Conservation (phyloP, 2,888 invertebrate species). For the Phorcus lineatus region DNA sequence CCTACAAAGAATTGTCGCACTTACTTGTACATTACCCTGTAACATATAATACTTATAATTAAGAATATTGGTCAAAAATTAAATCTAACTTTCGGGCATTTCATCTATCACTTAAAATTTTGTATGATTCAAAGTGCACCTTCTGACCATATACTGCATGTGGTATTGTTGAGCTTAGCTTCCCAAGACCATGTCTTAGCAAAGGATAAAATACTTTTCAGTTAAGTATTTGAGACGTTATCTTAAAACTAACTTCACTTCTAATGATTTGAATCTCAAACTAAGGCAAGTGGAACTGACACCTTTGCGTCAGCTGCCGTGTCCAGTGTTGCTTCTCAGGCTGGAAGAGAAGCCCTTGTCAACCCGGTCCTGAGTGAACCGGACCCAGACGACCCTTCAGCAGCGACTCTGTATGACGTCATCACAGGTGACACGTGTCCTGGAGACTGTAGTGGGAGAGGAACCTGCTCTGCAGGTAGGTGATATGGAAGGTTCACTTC, state of each 20-base stretch:
- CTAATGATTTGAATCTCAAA: too few relatives aligned
- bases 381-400: neutral
- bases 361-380: neutral
- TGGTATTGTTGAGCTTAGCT: too few relatives aligned
- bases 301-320: neutral
- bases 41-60: too few relatives aligned
- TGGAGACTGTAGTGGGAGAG: neutral
- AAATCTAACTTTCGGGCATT: too few relatives aligned
- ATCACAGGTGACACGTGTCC: neutral
- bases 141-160: too few relatives aligned
- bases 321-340: neutral
- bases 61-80: too few relatives aligned
- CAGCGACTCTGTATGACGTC: neutral
- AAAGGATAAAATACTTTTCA: neutral
- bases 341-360: neutral
- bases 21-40: neutral
- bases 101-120: too few relatives aligned
- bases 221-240: neutral
- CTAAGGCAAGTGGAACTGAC: neutral
- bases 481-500: neutral
- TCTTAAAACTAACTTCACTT: too few relatives aligned
- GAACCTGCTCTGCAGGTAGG: neutral
- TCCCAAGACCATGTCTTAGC: too few relatives aligned
- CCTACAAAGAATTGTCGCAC: too few relatives aligned
- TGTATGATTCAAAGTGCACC: too few relatives aligned